Evolutionary conservation across 2,113 vertebrate genomes (phyloP), one percentile per base, ranked within the genome.

Genomic region (Phyllostomus hastatus): DNA sequence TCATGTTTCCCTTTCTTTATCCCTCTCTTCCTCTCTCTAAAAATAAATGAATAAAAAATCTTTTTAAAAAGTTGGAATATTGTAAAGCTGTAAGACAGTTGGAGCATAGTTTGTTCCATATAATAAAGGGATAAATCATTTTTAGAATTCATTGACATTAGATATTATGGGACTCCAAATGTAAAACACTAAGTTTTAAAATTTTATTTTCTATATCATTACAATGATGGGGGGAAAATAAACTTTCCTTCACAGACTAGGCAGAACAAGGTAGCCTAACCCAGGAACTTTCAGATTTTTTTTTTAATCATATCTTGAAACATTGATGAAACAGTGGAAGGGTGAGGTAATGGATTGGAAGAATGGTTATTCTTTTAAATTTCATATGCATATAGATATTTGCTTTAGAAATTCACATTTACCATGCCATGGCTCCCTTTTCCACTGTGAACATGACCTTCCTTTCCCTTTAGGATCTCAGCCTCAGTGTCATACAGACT

Each of bases 251-350:
- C 12, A 22, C 50, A 87, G n/a, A 64, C 4, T 5, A 80, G 48
- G 26, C n/a, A 82, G 48, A 80, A n/a, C 1, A 33, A 80, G 24
- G 10, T 52, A 88, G 28, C 67, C 33, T 11, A 46, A 26, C 31
- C 10, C 15, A 73, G 61, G 24, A 72, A 59, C 24, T 48, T 67
- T 9, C 17, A 52, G 22, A 24, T 3, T 91, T 90, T 81, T 43
- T 33, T 15, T 28, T 4, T 4, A 26, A 0, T 80, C 41, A n/a
- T 33, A 8, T 22, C 4, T 1, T 24, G 28, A 94, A n/a, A 28
- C 12, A 2, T 1, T 43, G 16, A 22, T 76, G n/a, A 67, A 35
- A 46, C 61, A 16, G 10, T 9, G 28, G 19, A 26, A 75, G 16
- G 35, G 11, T 16, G 8, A 61, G 9, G 46, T 2, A 26, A 54